phyloP scores from a whole-genome alignment of 30 jellyfish, hydroid and myxozoan species.

The Hydractinia echinata region DNA sequence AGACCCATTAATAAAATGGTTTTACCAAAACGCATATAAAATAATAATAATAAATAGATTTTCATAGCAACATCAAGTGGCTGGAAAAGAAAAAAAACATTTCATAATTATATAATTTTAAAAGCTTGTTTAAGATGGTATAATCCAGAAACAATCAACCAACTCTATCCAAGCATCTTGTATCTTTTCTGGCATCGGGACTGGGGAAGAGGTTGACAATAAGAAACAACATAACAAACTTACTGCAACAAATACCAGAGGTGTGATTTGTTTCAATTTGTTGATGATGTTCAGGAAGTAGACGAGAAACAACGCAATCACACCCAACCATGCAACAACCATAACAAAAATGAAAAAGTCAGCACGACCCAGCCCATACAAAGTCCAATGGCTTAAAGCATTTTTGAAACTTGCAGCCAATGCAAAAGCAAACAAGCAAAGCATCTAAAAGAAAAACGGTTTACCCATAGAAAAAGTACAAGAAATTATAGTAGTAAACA shows the following conservation, averaged over 20 bases:
- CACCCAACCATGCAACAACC: constrained; percentile 3
- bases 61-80: no score
- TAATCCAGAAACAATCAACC: no score
- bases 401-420: not conserved
- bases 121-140: no score
- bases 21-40: no score
- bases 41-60: no score
- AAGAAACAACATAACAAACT: not conserved
- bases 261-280: not conserved
- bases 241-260: not conserved
- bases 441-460: not conserved
- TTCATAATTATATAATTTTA: no score
- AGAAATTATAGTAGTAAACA: no score
- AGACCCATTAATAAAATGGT: no score
- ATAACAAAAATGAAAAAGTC: constrained; percentile 4
- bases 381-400: not conserved
- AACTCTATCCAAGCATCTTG: no score
- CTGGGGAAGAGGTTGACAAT: no score
- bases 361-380: not conserved
- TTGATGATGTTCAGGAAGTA: not conserved
- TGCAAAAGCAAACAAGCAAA: constrained; percentile 12
- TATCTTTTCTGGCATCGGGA: no score
- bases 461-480: not conserved
- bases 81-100: no score
- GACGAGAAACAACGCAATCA: constrained; percentile 1